Conservation (phyloP, 2,888 invertebrate genomes). For the Polymixis flavicincta region DNA sequence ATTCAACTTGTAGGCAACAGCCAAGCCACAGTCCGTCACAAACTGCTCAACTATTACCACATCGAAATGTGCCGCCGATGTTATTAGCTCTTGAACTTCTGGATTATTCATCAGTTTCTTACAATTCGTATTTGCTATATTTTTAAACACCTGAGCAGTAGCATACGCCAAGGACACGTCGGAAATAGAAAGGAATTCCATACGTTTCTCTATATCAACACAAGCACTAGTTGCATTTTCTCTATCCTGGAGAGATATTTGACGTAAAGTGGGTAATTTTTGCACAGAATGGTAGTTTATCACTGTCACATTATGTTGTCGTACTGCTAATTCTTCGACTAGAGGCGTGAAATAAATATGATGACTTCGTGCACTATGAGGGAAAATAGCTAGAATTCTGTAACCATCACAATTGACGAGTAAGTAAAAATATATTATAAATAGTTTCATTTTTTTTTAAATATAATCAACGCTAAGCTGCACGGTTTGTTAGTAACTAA, state of each 20-base stretch:
- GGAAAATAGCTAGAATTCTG: constrained; percentile 72
- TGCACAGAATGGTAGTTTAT: constrained; percentile 77
- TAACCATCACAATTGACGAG: constrained; percentile 48
- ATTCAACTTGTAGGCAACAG: constrained; percentile 87
- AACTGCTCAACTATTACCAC: constrained; percentile 90
- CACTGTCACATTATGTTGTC: constrained; percentile 77
- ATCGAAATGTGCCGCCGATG: constrained; percentile 85
- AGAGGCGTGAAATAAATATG: constrained; percentile 63
- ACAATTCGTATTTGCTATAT: constrained; percentile 67
- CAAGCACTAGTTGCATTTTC: constrained; percentile 37
- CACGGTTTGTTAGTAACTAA: not conserved
- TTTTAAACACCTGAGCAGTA: constrained; percentile 41
- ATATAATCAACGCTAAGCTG: not conserved
- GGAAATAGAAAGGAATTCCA: constrained; percentile 33
- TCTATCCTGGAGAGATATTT: constrained; percentile 70
- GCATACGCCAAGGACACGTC: constrained; percentile 52
- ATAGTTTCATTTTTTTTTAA: constrained; percentile 36
- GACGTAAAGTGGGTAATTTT: constrained; percentile 78
- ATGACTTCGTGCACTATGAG: constrained; percentile 74
- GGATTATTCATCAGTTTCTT: constrained; percentile 64
- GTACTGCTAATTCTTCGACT: constrained; percentile 71
- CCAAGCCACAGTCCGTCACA: constrained; percentile 90
- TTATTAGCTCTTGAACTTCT: constrained; percentile 67
- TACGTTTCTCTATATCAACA: constrained; percentile 41
- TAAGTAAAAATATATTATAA: constrained; percentile 18